Evolutionary conservation across 2,797 vertebrate genomes (phyloP).

Genomic region (Sparidentex hasta): DNA sequence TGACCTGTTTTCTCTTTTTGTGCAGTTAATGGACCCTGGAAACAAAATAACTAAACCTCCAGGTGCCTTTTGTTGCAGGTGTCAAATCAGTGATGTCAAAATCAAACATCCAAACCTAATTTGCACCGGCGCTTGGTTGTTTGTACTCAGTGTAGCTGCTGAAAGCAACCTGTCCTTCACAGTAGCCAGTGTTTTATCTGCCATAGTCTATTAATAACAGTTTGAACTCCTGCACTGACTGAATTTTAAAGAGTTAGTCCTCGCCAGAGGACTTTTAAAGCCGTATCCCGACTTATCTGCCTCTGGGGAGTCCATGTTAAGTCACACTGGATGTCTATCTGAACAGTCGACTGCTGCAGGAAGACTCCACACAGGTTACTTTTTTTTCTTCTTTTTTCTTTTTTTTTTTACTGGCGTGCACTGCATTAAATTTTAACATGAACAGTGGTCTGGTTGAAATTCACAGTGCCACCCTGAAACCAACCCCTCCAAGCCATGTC

Average conservation of each 20-base stretch:
- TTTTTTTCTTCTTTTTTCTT: too few species aligned
- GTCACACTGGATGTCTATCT: slow-evolving; percentile 12
- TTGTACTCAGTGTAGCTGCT: slow-evolving; percentile 1
- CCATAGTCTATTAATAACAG: slow-evolving; percentile 31
- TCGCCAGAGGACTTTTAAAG: slow-evolving; percentile 20
- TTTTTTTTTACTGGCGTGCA: slow-evolving; percentile 8
- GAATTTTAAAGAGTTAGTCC: slow-evolving; percentile 22
- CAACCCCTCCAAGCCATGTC: slow-evolving; percentile 62
- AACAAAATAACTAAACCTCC: not conserved
- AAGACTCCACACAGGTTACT: slow-evolving; percentile 22
- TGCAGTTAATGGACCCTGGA: slow-evolving; percentile 1
- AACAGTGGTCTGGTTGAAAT: slow-evolving; percentile 65
- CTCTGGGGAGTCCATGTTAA: slow-evolving; percentile 26
- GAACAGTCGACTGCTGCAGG: slow-evolving; percentile 26
- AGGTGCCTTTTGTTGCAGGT: not conserved
- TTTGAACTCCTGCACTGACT: slow-evolving; percentile 1
- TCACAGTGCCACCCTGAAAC: slow-evolving; percentile 52
- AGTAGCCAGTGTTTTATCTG: slow-evolving; percentile 26
- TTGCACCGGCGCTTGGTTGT: not conserved
- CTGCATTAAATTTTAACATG: slow-evolving; percentile 31
- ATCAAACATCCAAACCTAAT: not conserved
- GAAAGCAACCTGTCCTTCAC: slow-evolving; percentile 10
- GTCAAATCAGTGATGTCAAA: not conserved
- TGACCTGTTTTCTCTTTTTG: not conserved
- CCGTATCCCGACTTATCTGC: not conserved